Percentiles rank a stretch among this genome's conserved stretches.
phyloP scores from a whole-genome alignment of 2,797 vertebrate genomes.

The Parotocinclus haroldoi region DNA sequence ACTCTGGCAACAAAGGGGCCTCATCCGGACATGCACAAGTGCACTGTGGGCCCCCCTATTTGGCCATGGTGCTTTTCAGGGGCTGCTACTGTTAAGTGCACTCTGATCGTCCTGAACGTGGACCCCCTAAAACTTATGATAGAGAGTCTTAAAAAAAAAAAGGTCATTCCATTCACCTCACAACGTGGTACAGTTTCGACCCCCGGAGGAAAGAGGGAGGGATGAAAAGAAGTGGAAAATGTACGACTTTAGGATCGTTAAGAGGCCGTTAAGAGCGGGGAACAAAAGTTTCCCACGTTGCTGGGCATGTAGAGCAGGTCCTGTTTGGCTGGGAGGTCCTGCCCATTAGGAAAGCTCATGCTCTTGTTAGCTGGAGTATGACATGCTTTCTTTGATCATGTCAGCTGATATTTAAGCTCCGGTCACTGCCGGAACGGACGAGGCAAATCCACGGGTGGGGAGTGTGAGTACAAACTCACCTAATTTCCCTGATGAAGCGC shows the following conservation, averaged over 20 bases:
- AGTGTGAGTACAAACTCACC: constrained; percentile 48
- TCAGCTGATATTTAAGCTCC: constrained; percentile 78
- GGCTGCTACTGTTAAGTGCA: constrained; percentile 40
- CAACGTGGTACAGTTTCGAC: constrained; percentile 17
- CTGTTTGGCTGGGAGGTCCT: constrained; percentile 64
- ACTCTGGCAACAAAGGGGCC: constrained; percentile 46
- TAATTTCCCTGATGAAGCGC: constrained; percentile 18
- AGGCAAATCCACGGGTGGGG: constrained; percentile 48
- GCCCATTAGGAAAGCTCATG: constrained; percentile 68
- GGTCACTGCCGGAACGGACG: constrained; percentile 59
- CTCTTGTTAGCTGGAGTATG: constrained; percentile 71
- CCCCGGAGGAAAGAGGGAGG: background rate
- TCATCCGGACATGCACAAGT: constrained; percentile 57
- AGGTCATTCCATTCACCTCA: constrained; percentile 6
- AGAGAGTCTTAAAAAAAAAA: constrained; percentile 21
- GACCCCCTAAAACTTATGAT: constrained; percentile 28
- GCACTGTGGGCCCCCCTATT: constrained; percentile 41
- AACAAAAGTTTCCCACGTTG: constrained; percentile 45
- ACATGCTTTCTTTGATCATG: constrained; percentile 73
- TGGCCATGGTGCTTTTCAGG: constrained; percentile 42
- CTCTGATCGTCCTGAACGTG: constrained; percentile 33
- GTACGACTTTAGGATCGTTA: background rate
- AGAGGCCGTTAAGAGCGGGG: constrained; percentile 13
- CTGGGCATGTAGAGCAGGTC: constrained; percentile 13
- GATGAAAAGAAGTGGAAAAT: constrained; percentile 13